Base-by-base conservation (phyloP, 2,888 invertebrate species). In the Chromoteleia sp. region DNA sequence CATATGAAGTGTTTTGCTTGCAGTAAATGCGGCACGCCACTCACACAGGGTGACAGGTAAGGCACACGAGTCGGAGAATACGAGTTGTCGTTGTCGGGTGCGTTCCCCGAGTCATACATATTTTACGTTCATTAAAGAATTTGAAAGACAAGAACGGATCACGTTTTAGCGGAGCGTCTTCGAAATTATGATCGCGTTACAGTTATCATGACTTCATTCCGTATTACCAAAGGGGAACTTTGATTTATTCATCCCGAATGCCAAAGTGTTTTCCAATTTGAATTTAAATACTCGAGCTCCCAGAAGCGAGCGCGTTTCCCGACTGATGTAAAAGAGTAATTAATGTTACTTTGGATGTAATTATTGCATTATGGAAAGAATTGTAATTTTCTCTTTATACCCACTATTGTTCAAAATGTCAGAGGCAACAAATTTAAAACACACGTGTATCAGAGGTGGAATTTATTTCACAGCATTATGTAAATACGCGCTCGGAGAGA, bases 1-100 rank as follows among this genome's bases (percentile, higher is more conserved):
- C 98, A 98, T 94, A 94, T 98, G 93, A 97, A 97, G 93, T 98
- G 98, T 93, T 98, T 98, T 94, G 95, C 96, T 87, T 98, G 98
- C 94, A 97, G 96, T 93, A 97, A 98, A 92, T 98, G 98, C 92
- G 96, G 96, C 88, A 94, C 95, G 89, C 96, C 95, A 92, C 95
- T 98, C 89, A 95, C 96, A 92, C 95, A 97, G 88, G 98, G 98
- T 88, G 98, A 98, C 94, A 95, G 97, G 95, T 95, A 91, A 92
- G 92, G 84, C 70, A 79, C 74, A 74, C 14, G 58, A 67, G 63
- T 81, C 70, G 82, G 52, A 52, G 50, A 65, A 70, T 61, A 43
- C 71, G 65, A 73, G 54, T 75, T 71, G 14, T 65, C 76, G 25
- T 67, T 75, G 43, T 48, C 43, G 45, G 17, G 10, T 48, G 56